A percentile compares a stretch with the other conserved stretches of the same genome.
Conservation (phyloP, 2,888 invertebrate species). For the Machimus rusticus region DNA sequence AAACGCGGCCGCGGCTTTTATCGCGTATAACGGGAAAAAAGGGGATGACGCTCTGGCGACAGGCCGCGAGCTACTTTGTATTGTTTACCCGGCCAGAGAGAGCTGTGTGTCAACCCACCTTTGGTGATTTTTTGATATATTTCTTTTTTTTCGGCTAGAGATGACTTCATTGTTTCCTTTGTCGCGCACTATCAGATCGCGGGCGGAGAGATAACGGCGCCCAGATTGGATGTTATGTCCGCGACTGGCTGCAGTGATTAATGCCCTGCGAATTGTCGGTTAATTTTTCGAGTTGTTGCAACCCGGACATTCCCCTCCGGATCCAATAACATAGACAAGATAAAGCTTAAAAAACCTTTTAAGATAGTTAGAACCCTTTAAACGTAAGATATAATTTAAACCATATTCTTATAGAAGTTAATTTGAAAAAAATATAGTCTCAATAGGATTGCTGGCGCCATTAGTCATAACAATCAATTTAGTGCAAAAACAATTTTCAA, state of each 20-base stretch:
- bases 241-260: neutral
- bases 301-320: neutral
- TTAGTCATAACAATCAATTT: too few relatives aligned
- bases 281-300: neutral
- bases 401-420: too few relatives aligned
- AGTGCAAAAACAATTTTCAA: too few relatives aligned
- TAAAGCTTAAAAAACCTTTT: too few relatives aligned
- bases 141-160: neutral
- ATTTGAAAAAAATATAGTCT: too few relatives aligned
- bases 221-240: neutral
- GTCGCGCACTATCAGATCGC: conserved; percentile 14
- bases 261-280: neutral
- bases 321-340: neutral
- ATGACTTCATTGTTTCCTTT: conserved; percentile 35
- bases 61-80: neutral
- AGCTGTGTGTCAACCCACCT: neutral
- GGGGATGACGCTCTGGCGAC: neutral
- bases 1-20: neutral
- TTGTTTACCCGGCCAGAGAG: conserved; percentile 1
- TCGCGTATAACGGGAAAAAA: neutral
- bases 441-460: too few relatives aligned
- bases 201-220: neutral
- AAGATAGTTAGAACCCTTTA: too few relatives aligned
- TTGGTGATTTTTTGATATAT: neutral
- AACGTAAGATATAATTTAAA: too few relatives aligned